Conservation (phyloP, 2,888 invertebrate genomes). For the Trichopoda pennipes region DNA sequence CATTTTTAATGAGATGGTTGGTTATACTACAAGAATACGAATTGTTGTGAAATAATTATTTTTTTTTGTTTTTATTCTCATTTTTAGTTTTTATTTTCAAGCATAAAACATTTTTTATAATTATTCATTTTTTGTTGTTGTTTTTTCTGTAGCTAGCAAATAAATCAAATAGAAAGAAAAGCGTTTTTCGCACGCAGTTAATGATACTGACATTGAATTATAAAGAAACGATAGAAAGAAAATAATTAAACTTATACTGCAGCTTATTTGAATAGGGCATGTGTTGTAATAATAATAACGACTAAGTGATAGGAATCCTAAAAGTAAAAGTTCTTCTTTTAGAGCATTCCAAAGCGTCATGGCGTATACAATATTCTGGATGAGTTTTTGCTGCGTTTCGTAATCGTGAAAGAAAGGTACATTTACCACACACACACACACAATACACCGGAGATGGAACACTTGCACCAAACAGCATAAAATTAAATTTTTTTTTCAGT, state of each 20-base stretch:
- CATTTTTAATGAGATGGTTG: slow-evolving; percentile 48
- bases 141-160: neutral
- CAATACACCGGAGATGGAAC: too few species aligned
- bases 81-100: neutral
- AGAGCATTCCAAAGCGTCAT: too few species aligned
- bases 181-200: neutral
- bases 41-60: neutral
- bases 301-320: too few species aligned
- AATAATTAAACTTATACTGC: neutral
- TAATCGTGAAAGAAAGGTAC: too few species aligned
- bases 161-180: neutral
- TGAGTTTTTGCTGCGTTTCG: too few species aligned
- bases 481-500: too few species aligned
- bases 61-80: neutral
- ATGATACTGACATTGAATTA: slow-evolving; percentile 53
- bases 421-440: too few species aligned
- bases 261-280: too few species aligned
- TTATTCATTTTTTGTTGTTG: neutral
- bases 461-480: too few species aligned
- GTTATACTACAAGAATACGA: neutral
- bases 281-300: too few species aligned
- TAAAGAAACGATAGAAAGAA: neutral
- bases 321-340: too few species aligned
- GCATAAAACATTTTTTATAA: neutral
- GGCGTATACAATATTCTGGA: too few species aligned